phyloP scores from a whole-genome alignment of 2,888 invertebrate genomes.

The Malthinus flaveolus region DNA sequence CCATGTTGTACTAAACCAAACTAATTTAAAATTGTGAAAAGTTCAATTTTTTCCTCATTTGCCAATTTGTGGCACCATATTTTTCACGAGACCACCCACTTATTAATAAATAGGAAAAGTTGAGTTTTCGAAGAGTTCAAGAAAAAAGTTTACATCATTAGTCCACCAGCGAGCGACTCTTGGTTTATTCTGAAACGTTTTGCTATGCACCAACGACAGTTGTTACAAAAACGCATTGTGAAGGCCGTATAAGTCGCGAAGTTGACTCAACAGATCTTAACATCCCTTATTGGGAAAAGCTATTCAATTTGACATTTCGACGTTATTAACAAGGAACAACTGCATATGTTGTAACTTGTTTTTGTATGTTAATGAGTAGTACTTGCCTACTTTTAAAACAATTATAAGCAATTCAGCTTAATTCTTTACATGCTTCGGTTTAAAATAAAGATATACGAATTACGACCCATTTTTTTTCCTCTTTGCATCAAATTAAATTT shows the following conservation, averaged over 20 bases:
- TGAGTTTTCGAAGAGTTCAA: conserved; percentile 6
- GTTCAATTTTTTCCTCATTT: no score
- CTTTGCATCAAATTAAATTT: no score
- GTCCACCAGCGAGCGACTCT: conserved; percentile 5
- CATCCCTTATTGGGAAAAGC: conserved; percentile 23
- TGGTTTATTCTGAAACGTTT: not conserved
- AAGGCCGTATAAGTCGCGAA: conserved; percentile 22
- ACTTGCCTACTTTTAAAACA: no score
- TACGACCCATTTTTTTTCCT: no score
- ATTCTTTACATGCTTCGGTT: no score
- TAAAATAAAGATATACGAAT: no score
- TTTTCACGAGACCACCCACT: conserved; percentile 15
- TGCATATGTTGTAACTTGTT: no score
- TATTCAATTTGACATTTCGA: not conserved
- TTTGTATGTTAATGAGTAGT: no score
- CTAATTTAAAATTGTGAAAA: no score
- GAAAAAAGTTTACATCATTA: conserved; percentile 21
- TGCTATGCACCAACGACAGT: conserved; percentile 9
- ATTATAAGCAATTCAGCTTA: no score
- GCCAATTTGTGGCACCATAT: no score
- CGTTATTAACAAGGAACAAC: not conserved
- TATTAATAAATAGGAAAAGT: conserved; percentile 8
- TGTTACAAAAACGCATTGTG: conserved; percentile 12
- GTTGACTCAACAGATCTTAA: conserved; percentile 14
- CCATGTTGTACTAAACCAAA: no score